phyloP scores from a whole-genome alignment of 2,888 invertebrate species.

The Cephonodes hylas region DNA sequence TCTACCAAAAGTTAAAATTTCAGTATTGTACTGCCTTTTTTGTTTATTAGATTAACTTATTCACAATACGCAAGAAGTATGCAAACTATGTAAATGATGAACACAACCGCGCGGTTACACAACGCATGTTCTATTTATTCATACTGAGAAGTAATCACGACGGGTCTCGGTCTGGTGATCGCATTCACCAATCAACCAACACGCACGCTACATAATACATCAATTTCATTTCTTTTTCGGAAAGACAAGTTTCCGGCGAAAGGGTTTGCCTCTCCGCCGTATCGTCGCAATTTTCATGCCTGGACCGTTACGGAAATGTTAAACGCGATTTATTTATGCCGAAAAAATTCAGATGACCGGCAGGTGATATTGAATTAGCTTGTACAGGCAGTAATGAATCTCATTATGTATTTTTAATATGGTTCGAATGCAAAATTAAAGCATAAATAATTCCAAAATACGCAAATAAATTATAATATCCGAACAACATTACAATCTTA shows the following conservation, averaged over 20 bases:
- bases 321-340: too few relatives aligned
- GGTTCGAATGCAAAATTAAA: too few relatives aligned
- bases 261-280: background rate
- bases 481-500: background rate
- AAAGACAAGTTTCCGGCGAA: background rate
- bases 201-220: slow-evolving; percentile 3
- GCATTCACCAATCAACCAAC: slow-evolving; percentile 30
- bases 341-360: too few relatives aligned
- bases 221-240: background rate
- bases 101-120: slow-evolving; percentile 30
- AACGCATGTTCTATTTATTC: slow-evolving; percentile 37
- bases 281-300: background rate
- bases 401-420: too few relatives aligned
- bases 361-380: too few relatives aligned
- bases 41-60: slow-evolving; percentile 1
- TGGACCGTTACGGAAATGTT: background rate
- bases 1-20: background rate
- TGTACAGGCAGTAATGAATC: too few relatives aligned
- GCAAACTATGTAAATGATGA: slow-evolving; percentile 29
- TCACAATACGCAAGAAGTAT: slow-evolving; percentile 11
- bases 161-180: slow-evolving; percentile 39
- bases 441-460: too few relatives aligned
- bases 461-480: too few relatives aligned
- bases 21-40: background rate
- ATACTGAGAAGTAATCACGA: slow-evolving; percentile 34